Percentiles rank a stretch among this genome's conserved stretches.
These are phyloP conservation scores for Apteryx mantelli DNA, from an alignment of 2,113 vertebrate genomes.

Conservation along the genomic window DNA sequence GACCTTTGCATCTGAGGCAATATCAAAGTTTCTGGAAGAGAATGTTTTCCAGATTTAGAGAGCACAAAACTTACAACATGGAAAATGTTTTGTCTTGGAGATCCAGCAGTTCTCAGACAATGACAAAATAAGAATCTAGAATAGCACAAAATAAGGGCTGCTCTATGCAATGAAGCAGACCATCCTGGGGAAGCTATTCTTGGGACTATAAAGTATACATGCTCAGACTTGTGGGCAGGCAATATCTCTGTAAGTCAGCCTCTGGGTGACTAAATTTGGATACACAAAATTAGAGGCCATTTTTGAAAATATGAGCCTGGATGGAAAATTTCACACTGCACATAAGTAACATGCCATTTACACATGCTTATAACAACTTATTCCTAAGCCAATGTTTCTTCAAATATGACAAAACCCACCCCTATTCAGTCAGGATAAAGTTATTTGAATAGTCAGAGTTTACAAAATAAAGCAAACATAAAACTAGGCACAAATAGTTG, in stretches of 20 bases:
- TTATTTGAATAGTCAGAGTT: not conserved
- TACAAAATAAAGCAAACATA: constrained; percentile 24
- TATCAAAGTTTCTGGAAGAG: not conserved
- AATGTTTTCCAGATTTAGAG: not conserved
- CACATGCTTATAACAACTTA: not conserved
- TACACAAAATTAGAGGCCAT: constrained; percentile 33
- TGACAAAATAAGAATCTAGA: not conserved
- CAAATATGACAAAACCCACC: not conserved
- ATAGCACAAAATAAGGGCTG: constrained; percentile 4
- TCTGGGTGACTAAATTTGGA: constrained; percentile 15
- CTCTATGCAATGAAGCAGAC: not conserved
- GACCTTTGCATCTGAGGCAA: not conserved
- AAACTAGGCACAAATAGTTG: constrained; percentile 5
- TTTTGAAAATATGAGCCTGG: constrained; percentile 24
- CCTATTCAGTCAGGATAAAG: not conserved
- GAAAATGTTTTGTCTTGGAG: not conserved
- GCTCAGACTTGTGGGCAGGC: not conserved
- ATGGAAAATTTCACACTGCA: not conserved
- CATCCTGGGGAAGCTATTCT: not conserved
- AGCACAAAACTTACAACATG: not conserved
- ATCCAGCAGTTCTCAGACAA: constrained; percentile 18
- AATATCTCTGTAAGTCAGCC: not conserved
- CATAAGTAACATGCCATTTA: constrained; percentile 23
- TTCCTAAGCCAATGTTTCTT: not conserved
- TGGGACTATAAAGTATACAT: not conserved